phyloP scores from a whole-genome alignment of 2,113 vertebrate species.

The Orthonyx spaldingii region DNA sequence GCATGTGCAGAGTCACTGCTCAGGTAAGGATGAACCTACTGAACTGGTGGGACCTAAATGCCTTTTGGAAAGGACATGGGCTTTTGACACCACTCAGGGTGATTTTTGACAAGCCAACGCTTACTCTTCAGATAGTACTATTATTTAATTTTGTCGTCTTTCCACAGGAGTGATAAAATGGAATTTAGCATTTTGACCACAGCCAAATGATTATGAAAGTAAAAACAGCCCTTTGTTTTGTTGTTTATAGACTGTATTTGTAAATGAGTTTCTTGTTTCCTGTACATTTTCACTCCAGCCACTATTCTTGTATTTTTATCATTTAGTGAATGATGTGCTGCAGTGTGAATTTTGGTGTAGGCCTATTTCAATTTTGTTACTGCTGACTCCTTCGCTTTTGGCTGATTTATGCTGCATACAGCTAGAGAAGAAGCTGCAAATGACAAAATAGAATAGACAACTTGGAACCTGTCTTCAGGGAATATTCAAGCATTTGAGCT shows the following conservation, averaged over 20 bases:
- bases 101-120: neutral
- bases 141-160: neutral
- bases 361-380: neutral
- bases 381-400: neutral
- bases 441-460: conserved; percentile 14
- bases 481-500: neutral
- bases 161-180: neutral
- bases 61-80: neutral
- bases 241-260: neutral
- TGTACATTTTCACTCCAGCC: neutral
- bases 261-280: neutral
- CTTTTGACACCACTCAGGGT: neutral
- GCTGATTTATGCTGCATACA: neutral
- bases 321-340: neutral
- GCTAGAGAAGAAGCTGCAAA: neutral
- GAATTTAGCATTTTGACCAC: neutral
- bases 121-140: neutral
- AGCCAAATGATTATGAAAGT: neutral
- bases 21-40: neutral
- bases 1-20: neutral
- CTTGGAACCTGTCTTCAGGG: conserved; percentile 1
- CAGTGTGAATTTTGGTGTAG: neutral
- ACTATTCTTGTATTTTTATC: neutral
- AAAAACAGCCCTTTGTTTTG: neutral
- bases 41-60: neutral